Conservation (phyloP, 2,888 invertebrate genomes). For the Vannuccia rotundouncinata region DNA sequence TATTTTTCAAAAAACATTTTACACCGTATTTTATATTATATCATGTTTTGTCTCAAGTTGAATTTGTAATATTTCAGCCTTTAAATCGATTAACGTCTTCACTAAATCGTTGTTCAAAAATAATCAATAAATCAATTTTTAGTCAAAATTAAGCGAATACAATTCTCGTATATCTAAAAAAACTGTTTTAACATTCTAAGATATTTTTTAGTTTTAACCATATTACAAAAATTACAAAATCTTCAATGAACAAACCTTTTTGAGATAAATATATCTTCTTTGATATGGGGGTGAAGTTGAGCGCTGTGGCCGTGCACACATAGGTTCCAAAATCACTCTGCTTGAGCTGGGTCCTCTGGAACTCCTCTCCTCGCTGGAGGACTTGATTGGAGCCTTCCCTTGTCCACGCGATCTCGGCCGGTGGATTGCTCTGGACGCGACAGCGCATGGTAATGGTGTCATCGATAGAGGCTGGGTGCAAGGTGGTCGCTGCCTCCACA, state of each 20-base stretch:
- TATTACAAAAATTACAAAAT: too few species aligned
- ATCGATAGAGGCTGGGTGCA: constrained; percentile 35
- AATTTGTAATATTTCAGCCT: too few species aligned
- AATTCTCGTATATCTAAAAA: too few species aligned
- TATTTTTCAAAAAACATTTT: too few species aligned
- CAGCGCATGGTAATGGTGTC: constrained; percentile 32
- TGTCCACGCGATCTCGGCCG: constrained; percentile 24
- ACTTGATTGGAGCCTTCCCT: constrained; percentile 27
- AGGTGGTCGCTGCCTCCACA: not conserved
- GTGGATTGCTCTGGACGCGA: constrained; percentile 30
- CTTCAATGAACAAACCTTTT: constrained; percentile 36
- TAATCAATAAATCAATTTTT: too few species aligned
- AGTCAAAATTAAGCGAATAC: too few species aligned
- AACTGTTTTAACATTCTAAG: too few species aligned
- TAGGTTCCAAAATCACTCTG: constrained; percentile 34
- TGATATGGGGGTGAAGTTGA: constrained; percentile 35
- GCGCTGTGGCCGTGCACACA: constrained; percentile 34
- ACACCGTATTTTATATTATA: too few species aligned
- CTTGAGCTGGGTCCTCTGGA: constrained; percentile 1
- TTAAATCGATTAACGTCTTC: too few species aligned
- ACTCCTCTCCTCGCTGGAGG: constrained; percentile 4
- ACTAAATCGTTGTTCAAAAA: too few species aligned
- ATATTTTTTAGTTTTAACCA: too few species aligned
- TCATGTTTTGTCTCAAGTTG: too few species aligned
- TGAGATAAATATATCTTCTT: constrained; percentile 35